Evolutionary conservation across 2,113 vertebrate species (phyloP).

Genomic region (Sebastes schlegelii): DNA sequence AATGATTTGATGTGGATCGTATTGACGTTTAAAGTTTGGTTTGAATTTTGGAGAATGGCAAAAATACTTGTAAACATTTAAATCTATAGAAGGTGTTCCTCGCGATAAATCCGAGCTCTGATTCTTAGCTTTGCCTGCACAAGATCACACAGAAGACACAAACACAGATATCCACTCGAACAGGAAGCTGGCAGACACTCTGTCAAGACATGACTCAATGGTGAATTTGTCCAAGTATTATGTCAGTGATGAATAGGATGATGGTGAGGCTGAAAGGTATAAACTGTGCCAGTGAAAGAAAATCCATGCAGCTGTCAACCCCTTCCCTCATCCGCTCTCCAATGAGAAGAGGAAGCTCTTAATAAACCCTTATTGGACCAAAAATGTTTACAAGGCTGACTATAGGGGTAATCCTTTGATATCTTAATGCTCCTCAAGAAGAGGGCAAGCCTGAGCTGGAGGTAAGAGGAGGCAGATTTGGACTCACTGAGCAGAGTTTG

Average conservation of each 20-base stretch:
- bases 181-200: constrained; percentile 42
- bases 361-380: constrained; percentile 51
- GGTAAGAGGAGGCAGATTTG: constrained; percentile 17
- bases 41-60: background rate
- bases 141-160: background rate
- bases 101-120: constrained; percentile 1
- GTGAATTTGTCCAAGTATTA: constrained; percentile 17
- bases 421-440: constrained; percentile 52
- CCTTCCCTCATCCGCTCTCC: constrained; percentile 27
- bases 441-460: constrained; percentile 55
- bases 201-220: constrained; percentile 40
- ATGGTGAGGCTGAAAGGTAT: constrained; percentile 40
- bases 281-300: constrained; percentile 40
- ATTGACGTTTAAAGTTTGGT: constrained; percentile 9
- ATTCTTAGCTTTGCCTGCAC: constrained; percentile 8
- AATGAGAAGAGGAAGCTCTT: constrained; percentile 58
- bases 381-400: constrained; percentile 52
- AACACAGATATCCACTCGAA: constrained; percentile 28
- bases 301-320: constrained; percentile 53
- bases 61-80: background rate
- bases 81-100: background rate
- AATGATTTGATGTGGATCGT: background rate
- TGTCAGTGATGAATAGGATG: constrained; percentile 46
- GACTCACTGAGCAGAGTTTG: constrained; percentile 11
- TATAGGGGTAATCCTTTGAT: constrained; percentile 64